Conservation (phyloP, 1,140 invertebrate species). For the Gryon sp. region DNA sequence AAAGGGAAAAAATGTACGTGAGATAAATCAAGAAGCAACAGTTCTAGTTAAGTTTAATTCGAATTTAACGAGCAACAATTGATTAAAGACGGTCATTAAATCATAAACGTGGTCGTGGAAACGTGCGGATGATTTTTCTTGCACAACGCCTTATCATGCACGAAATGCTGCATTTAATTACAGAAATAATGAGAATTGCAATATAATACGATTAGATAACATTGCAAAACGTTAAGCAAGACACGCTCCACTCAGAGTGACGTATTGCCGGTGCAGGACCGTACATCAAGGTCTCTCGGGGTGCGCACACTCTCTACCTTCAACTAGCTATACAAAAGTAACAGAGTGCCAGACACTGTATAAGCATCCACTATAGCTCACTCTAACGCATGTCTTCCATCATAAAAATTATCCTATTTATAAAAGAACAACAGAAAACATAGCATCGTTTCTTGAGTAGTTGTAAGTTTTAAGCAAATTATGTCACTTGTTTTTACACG, state of each 20-base stretch:
- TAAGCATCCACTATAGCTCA: slow-evolving; percentile 47
- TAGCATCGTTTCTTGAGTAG: slow-evolving; percentile 35
- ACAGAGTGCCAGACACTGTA: slow-evolving; percentile 55
- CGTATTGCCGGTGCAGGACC: slow-evolving; percentile 64
- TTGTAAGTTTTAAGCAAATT: slow-evolving; percentile 54
- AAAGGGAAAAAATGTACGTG: no score
- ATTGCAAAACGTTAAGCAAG: slow-evolving; percentile 62
- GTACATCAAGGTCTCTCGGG: slow-evolving; percentile 69
- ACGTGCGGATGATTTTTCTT: slow-evolving; percentile 8
- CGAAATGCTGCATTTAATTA: slow-evolving; percentile 47
- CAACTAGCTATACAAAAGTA: slow-evolving; percentile 58
- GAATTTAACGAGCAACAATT: background rate
- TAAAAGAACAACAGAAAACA: slow-evolving; percentile 48
- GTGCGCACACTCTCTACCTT: slow-evolving; percentile 65
- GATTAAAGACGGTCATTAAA: background rate
- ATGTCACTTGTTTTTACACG: background rate
- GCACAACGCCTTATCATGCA: slow-evolving; percentile 5
- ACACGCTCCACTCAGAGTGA: slow-evolving; percentile 65
- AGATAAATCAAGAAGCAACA: no score
- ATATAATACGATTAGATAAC: slow-evolving; percentile 61
- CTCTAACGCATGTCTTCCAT: slow-evolving; percentile 59
- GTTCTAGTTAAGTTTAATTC: background rate
- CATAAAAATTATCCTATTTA: slow-evolving; percentile 62
- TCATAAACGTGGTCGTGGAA: slow-evolving; percentile 7
- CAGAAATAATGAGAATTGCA: slow-evolving; percentile 48